phyloP scores from a whole-genome alignment of 1,140 invertebrate species.

The Thrips palmi region DNA sequence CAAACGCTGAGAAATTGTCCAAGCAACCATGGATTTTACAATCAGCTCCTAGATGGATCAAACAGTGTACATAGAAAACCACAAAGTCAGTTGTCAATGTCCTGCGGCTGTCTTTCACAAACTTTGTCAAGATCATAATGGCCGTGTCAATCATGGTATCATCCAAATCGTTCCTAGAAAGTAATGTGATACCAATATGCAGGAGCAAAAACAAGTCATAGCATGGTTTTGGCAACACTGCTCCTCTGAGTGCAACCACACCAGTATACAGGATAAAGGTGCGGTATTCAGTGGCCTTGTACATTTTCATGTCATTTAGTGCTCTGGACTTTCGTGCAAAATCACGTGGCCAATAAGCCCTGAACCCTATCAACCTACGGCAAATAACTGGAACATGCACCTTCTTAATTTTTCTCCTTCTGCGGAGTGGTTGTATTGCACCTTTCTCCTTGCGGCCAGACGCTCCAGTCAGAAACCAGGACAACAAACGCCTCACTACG shows the following conservation, averaged over 20 bases:
- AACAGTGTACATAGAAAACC: conserved; percentile 12
- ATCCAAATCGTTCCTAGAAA: conserved; percentile 18
- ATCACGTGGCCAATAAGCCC: conserved; percentile 14
- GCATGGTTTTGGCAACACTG: conserved; percentile 12
- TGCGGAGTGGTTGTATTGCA: background rate
- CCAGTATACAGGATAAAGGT: conserved; percentile 24
- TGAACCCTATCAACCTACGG: no score
- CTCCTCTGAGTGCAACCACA: conserved; percentile 17
- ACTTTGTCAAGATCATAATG: conserved; percentile 10
- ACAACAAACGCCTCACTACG: conserved; percentile 11
- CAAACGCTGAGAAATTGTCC: conserved; percentile 22
- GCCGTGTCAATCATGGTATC: conserved; percentile 12
- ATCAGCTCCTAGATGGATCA: conserved; percentile 23
- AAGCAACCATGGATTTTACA: conserved; percentile 19
- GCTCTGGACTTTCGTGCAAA: conserved; percentile 20
- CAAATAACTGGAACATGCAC: no score
- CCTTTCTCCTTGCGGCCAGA: conserved; percentile 1
- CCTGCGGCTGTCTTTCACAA: conserved; percentile 11
- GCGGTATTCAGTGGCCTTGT: conserved; percentile 26
- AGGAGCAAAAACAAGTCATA: conserved; percentile 23
- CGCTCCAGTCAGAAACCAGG: conserved; percentile 6
- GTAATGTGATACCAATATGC: conserved; percentile 18
- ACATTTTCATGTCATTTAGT: conserved; percentile 18
- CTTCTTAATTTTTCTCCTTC: background rate
- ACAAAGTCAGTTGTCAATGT: no score